Evolutionary conservation across 1,140 invertebrate species (phyloP).

Genomic region (Aphaenogaster floridana): DNA sequence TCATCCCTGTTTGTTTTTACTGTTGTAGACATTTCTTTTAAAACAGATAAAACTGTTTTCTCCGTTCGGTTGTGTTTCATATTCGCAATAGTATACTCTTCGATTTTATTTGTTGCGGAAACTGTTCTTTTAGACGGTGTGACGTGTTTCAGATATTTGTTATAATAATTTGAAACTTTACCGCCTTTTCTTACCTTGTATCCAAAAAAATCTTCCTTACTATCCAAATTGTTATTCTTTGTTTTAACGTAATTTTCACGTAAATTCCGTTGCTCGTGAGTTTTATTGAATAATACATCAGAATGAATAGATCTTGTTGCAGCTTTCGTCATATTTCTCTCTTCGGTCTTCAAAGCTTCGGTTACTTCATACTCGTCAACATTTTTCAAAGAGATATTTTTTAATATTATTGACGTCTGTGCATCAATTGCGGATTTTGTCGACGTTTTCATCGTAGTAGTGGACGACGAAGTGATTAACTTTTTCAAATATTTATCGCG

Average conservation of each 20-base stretch:
- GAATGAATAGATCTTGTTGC: not conserved
- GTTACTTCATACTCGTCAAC: not conserved
- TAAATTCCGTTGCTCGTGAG: not conserved
- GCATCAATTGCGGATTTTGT: not conserved
- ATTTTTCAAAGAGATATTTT: not conserved
- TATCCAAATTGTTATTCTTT: not conserved
- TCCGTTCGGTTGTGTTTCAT: not conserved
- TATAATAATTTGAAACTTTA: slow-evolving; percentile 1
- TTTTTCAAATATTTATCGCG: not conserved
- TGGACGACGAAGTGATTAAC: not conserved
- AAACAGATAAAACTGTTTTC: not conserved
- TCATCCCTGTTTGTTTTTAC: not conserved
- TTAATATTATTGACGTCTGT: not conserved
- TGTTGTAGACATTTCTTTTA: not conserved
- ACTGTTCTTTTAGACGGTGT: not conserved
- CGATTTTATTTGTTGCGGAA: not conserved
- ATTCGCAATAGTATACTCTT: not conserved
- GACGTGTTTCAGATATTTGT: not conserved
- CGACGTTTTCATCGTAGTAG: not conserved
- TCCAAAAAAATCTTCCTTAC: not conserved
- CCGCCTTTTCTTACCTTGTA: not conserved
- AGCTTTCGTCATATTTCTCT: not conserved
- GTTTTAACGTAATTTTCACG: not conserved
- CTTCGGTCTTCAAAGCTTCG: not conserved
- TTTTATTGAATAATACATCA: not conserved